Conservation (phyloP, 2,797 vertebrate species). For the Hypotaenidia philippensis region DNA sequence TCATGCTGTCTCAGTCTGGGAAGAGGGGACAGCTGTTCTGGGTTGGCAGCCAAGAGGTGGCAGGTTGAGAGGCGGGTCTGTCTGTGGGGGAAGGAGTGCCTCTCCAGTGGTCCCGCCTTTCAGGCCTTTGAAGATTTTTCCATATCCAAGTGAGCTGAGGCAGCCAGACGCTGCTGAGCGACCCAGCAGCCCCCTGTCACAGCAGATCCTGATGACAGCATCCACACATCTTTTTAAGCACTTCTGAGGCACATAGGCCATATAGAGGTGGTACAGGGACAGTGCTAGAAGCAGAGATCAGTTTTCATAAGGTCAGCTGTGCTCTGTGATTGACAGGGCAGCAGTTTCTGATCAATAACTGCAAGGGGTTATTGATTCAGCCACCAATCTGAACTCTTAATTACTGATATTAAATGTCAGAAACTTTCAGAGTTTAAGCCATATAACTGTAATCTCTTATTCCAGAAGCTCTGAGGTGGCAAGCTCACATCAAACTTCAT, state of each 20-base stretch:
- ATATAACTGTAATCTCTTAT: slow-evolving; percentile 25
- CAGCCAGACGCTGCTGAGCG: background rate
- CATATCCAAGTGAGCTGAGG: background rate
- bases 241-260: background rate
- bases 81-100: background rate
- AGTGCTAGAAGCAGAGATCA: background rate
- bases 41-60: background rate
- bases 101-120: background rate
- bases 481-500: background rate
- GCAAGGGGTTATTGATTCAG: slow-evolving; percentile 67
- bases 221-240: background rate
- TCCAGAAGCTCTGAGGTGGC: background rate
- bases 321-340: slow-evolving; percentile 41
- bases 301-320: slow-evolving; percentile 31
- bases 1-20: background rate
- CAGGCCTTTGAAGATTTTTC: background rate
- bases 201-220: background rate
- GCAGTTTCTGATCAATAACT: slow-evolving; percentile 69
- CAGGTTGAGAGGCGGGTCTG: background rate
- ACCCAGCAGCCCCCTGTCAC: background rate
- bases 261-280: background rate
- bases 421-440: slow-evolving; percentile 47
- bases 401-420: slow-evolving; percentile 78
- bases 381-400: slow-evolving; percentile 71
- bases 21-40: background rate